Percentiles rank a stretch among this genome's conserved stretches.
These are phyloP conservation scores for Clistopyga incitator DNA, from an alignment of 2,888 invertebrate species.

Conservation along the genomic window DNA sequence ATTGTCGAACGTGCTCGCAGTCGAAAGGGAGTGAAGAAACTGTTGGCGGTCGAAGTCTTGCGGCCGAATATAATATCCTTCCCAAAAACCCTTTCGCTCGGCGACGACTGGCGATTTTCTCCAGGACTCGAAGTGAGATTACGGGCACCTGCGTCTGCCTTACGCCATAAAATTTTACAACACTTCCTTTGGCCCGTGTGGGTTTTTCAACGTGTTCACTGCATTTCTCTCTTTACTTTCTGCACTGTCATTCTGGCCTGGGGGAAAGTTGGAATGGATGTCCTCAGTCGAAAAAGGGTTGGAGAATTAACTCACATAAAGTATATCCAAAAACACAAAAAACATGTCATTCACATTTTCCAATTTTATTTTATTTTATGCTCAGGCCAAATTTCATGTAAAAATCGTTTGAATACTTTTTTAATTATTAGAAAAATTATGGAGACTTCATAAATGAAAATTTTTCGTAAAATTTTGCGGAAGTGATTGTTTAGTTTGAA, in stretches of 20 bases:
- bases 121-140: constrained; percentile 66
- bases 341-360: constrained; percentile 15
- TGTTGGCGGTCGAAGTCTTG: constrained; percentile 30
- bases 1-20: constrained; percentile 61
- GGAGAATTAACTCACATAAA: constrained; percentile 27
- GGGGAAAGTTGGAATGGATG: constrained; percentile 66
- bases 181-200: constrained; percentile 72
- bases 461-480: not conserved
- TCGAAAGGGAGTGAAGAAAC: constrained; percentile 26
- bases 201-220: constrained; percentile 71
- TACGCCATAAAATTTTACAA: constrained; percentile 76
- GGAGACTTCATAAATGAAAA: not conserved
- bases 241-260: constrained; percentile 2
- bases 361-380: not conserved
- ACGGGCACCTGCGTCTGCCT: constrained; percentile 68
- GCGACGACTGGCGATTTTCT: constrained; percentile 49
- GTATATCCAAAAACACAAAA: not conserved
- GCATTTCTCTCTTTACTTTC: constrained; percentile 27
- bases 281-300: constrained; percentile 29
- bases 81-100: constrained; percentile 71
- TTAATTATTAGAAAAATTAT: not conserved
- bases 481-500: not conserved
- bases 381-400: not conserved
- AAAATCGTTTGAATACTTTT: not conserved
- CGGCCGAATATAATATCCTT: constrained; percentile 57